Evolutionary conservation across 2,888 invertebrate genomes (phyloP).

Genomic region (Glomeris marginata): DNA sequence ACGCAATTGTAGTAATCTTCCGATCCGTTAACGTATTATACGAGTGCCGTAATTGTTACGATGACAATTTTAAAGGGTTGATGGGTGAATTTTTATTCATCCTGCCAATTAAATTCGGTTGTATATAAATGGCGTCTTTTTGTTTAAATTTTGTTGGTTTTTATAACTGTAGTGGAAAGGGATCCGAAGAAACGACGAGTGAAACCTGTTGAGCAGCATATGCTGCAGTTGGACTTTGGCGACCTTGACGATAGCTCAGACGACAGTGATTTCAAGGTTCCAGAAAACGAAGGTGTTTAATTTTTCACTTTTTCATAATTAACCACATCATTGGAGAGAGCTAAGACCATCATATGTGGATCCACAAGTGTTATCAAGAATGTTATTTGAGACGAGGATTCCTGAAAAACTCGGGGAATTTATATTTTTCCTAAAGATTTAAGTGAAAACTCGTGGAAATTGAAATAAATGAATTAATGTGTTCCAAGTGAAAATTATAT

Average conservation of each 20-base stretch:
- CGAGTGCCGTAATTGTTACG: too few relatives aligned
- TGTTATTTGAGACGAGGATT: too few relatives aligned
- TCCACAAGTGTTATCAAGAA: too few relatives aligned
- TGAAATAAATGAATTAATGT: too few relatives aligned
- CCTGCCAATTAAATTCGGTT: not conserved
- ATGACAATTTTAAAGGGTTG: not conserved
- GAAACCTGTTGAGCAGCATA: constrained; percentile 45
- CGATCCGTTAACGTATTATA: too few relatives aligned
- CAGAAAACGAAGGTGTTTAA: constrained; percentile 17
- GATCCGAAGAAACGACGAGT: constrained; percentile 66
- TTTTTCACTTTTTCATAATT: not conserved
- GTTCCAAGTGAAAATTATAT: too few relatives aligned
- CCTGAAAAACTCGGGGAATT: too few relatives aligned
- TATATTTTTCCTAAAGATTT: too few relatives aligned
- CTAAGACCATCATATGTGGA: too few relatives aligned
- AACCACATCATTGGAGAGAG: too few relatives aligned
- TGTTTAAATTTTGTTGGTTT: constrained; percentile 1
- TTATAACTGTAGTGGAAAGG: constrained; percentile 36
- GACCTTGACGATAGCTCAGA: constrained; percentile 83
- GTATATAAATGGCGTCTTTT: not conserved
- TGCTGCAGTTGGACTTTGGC: constrained; percentile 30
- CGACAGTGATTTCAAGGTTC: constrained; percentile 81
- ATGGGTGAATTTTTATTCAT: not conserved
- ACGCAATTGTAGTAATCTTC: not conserved
- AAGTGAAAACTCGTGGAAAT: too few relatives aligned